Percentiles rank a stretch among this genome's conserved stretches.
phyloP scores from a whole-genome alignment of 2,113 vertebrate genomes.

The Rhabdomys dilectus region DNA sequence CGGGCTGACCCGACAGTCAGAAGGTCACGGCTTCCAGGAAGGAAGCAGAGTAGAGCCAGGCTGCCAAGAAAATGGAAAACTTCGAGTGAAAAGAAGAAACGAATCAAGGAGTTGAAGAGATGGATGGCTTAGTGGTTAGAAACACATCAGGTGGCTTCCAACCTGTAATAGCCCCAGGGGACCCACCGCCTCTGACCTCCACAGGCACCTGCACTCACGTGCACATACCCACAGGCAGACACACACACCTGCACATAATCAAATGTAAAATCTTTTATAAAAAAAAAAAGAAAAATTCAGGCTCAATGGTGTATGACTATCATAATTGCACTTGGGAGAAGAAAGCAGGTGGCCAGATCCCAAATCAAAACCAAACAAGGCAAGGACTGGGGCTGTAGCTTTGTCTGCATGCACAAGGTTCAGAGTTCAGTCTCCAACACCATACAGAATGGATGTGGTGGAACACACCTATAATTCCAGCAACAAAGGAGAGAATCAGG shows the following conservation, averaged over 20 bases:
- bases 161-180: background rate
- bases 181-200: background rate
- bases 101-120: background rate
- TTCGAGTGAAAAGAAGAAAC: background rate
- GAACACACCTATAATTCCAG: background rate
- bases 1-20: background rate
- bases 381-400: background rate
- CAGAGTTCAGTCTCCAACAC: background rate
- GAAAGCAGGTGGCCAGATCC: background rate
- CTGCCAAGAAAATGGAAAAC: background rate
- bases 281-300: background rate
- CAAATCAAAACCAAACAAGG: background rate
- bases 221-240: background rate
- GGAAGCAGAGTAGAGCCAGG: background rate
- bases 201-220: background rate
- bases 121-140: background rate
- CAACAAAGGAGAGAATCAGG: background rate
- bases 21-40: background rate
- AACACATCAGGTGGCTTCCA: background rate
- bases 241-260: background rate
- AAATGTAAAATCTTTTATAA: background rate
- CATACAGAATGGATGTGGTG: background rate
- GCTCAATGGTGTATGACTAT: background rate
- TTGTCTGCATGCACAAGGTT: background rate
- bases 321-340: background rate